Base-by-base conservation (phyloP, 2,113 vertebrate species). In the Athene noctua region DNA sequence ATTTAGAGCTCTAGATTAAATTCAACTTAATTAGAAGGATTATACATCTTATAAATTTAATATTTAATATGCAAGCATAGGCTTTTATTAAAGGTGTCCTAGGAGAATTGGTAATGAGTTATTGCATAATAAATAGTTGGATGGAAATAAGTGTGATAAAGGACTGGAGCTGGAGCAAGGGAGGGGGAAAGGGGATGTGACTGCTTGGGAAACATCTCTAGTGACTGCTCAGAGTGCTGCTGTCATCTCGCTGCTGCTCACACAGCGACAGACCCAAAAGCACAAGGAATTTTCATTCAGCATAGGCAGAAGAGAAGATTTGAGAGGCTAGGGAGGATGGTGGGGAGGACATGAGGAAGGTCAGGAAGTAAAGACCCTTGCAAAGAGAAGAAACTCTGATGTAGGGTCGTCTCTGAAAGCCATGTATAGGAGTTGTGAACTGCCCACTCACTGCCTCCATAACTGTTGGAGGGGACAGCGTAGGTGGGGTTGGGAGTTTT, bases 1-100 rank as follows among this genome's bases (percentile, higher is more conserved):
- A 96, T 97, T 89, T 92, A 95, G 97, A 95, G 72, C 85, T 87
- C 91, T 92, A 88, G 90, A 96, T 97, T 96, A 98, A 96, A 97
- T 95, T 97, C 83, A 90, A 92, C 96, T 97, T 96, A 97, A 98
- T 97, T 97, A 97, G 96, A 86, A 96, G 94, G 97, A 98, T 98
- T 97, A 96, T 96, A 86, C 95, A 91, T 96, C 93, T 98, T 97
- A 97, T 97, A 97, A 96, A 97, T 97, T 98, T 98, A 97, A 96
- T 96, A 96, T 97, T 98, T 97, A 97, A 97, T 97, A 97, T 97
- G 94, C 96, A 98, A 97, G 94, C 94, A 85, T 95, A 89, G 36
- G 74, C 75, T 90, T 95, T 98, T 98, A 97, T 98, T 97, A 97
- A 96, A 96, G 95, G 87, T 89, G 72, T 91, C 97, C 94, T 96